Base-by-base conservation (phyloP, 23 tunicate species). In the Trididemnum miniatum region DNA sequence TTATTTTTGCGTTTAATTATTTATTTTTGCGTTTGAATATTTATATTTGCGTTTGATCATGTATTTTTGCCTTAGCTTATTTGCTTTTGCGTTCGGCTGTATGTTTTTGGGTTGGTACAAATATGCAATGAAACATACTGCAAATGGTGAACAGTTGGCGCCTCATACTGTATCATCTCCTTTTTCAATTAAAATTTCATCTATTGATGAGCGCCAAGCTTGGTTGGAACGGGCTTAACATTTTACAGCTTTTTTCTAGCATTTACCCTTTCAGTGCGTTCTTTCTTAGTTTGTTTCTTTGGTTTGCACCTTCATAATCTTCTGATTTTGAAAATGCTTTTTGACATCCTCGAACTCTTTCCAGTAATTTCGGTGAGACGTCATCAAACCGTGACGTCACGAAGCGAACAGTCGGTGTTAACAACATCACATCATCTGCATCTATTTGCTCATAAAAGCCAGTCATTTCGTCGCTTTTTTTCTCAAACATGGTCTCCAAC, bases 301-400 rank as follows among this genome's bases (percentile, higher is more conserved):
- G 27, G 28, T 62, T 23, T 27, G 23, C 27, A 20, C 5, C 24
- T 18, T 7, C 4, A 4, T 4, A 4, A 23, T 62, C 69, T 4
- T 62, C 69, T 5, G 20, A 24, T 62, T 23, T 20, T 67, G 38
- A 31, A 7, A 12, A 4, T 24, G 4, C 38, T 9, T 31, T 12
- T 67, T 67, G 75, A 32, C 37, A 32, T 7, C 20, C 37, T 5
- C 32, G 9, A 4, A 32, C 38, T 67, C 33, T 74, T 15, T 20
- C 1, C 59, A 74, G 38, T 12, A 74, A 3, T 25, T 36, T 59
- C 29, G 12, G 2, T 4, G 60, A 12, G 26, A 74, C 79, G 79
- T 39, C 79, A 74, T 74, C 59, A 9, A 4, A 3, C 62, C 31
- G 7, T 74, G 79, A 74, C 79, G 59, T 74, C 31, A 24, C 59